A percentile compares a stretch with the other conserved stretches of the same genome.
These are phyloP conservation scores for Acanthacorydalis orientalis DNA, from an alignment of 2,888 invertebrate species.

Conservation along the genomic window DNA sequence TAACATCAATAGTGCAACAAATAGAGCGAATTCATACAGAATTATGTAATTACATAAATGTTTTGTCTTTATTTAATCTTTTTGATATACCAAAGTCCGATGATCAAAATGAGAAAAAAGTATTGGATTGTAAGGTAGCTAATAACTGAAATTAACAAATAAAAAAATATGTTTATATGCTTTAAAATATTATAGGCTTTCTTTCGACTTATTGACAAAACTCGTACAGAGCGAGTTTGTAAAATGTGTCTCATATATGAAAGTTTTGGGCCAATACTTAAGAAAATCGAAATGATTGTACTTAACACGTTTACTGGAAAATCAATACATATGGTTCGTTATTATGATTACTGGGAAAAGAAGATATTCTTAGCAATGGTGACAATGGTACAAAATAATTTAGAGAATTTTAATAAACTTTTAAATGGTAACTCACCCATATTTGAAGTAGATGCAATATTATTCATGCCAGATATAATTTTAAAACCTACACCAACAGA, in stretches of 20 bases:
- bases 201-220: constrained; percentile 51
- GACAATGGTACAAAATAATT: constrained; percentile 49
- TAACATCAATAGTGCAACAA: constrained; percentile 49
- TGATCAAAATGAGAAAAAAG: background rate
- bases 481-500: constrained; percentile 60
- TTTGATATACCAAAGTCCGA: constrained; percentile 24
- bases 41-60: constrained; percentile 36
- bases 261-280: constrained; percentile 63
- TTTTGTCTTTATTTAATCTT: constrained; percentile 38
- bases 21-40: constrained; percentile 50
- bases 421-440: constrained; percentile 38
- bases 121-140: constrained; percentile 5
- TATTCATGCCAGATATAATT: constrained; percentile 59
- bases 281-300: constrained; percentile 73
- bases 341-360: constrained; percentile 70
- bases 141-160: constrained; percentile 4
- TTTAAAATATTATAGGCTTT: constrained; percentile 33
- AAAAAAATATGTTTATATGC: too few species aligned
- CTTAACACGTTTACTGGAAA: constrained; percentile 62
- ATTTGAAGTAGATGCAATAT: constrained; percentile 63
- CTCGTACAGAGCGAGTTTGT: constrained; percentile 49
- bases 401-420: constrained; percentile 46
- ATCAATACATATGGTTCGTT: constrained; percentile 53
- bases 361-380: constrained; percentile 53
- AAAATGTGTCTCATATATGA: constrained; percentile 56